phyloP scores from a whole-genome alignment of 2,113 vertebrate species.

The Ovibos moschatus region DNA sequence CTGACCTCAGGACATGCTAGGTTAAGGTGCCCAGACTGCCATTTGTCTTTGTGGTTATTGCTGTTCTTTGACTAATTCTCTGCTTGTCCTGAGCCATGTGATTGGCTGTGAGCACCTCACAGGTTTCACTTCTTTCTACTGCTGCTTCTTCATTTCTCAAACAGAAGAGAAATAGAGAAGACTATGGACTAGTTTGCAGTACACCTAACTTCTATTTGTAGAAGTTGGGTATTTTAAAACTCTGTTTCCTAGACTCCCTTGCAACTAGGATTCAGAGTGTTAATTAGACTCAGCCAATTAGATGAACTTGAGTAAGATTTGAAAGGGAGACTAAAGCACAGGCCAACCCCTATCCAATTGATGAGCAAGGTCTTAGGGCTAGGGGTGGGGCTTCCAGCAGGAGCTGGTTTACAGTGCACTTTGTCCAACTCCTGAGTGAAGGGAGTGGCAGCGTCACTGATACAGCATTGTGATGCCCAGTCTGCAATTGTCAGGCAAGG shows the following conservation, averaged over 20 bases:
- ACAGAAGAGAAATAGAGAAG: neutral
- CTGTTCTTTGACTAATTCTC: neutral
- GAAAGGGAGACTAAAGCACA: neutral
- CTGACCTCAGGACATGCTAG: neutral
- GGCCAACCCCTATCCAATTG: no score
- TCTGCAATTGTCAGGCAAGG: neutral
- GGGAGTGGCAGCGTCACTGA: neutral
- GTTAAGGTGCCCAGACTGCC: neutral
- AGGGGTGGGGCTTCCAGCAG: neutral
- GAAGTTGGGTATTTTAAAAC: neutral
- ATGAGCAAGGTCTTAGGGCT: neutral
- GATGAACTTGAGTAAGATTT: neutral
- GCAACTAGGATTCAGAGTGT: neutral
- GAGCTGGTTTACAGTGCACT: neutral
- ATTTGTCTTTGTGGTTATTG: neutral
- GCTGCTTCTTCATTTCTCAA: neutral
- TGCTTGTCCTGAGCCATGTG: neutral
- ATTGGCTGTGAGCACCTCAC: neutral
- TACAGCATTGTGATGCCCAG: no score
- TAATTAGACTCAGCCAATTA: neutral
- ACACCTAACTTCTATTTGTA: neutral
- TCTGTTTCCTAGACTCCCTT: neutral
- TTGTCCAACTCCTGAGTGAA: neutral
- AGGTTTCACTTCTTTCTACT: neutral
- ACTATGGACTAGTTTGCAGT: neutral